A percentile compares a stretch with the other conserved stretches of the same genome.
Evolutionary conservation across 2,888 invertebrate genomes (phyloP).

Genomic region (Hypena proboscidalis): DNA sequence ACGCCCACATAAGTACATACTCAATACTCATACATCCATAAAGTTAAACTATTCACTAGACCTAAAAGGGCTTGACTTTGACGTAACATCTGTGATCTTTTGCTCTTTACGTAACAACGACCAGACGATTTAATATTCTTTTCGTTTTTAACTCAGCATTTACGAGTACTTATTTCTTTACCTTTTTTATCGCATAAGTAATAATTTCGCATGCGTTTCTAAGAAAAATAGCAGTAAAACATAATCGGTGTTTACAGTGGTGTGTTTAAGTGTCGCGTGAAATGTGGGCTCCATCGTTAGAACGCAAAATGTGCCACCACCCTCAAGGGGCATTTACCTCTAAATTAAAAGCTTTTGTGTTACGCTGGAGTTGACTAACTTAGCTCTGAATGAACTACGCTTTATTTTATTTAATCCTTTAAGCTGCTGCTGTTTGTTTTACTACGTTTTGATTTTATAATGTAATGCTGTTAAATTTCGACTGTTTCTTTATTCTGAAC

Average conservation of each 20-base stretch:
- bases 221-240: slow-evolving; percentile 6
- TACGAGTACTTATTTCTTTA: too few species aligned
- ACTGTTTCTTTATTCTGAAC: too few species aligned
- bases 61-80: slow-evolving; percentile 1
- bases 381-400: slow-evolving; percentile 38
- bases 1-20: neutral
- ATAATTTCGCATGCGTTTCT: slow-evolving; percentile 4
- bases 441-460: neutral
- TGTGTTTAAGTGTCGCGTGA: slow-evolving; percentile 29
- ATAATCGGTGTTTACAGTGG: slow-evolving; percentile 21
- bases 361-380: slow-evolving; percentile 37
- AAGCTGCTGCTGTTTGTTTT: neutral
- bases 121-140: too few species aligned
- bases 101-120: neutral
- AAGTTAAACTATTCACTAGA: neutral
- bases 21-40: too few species aligned
- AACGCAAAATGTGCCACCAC: slow-evolving; percentile 34
- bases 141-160: too few species aligned
- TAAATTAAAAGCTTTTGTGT: slow-evolving; percentile 36
- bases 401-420: slow-evolving; percentile 5
- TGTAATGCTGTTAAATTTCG: neutral
- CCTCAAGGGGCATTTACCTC: slow-evolving; percentile 24
- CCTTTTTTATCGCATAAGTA: neutral
- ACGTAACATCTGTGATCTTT: neutral
- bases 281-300: slow-evolving; percentile 25